These are phyloP conservation scores for Trichomycterus rosablanca DNA, from an alignment of 2,113 vertebrate species.

Conservation along the genomic window DNA sequence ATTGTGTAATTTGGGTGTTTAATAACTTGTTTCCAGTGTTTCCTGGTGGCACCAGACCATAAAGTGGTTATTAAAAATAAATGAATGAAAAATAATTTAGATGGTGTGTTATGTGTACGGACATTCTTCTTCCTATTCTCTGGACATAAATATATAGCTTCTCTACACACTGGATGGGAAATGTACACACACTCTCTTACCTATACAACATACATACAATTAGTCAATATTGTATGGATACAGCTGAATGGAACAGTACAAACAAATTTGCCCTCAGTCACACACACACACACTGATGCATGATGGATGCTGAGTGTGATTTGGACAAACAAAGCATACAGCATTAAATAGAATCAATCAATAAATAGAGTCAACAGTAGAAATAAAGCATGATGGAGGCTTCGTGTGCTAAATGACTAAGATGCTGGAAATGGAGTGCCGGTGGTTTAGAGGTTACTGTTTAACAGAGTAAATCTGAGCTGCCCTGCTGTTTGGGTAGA, in stretches of 20 bases:
- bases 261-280: neutral
- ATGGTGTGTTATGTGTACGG: no score
- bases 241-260: neutral
- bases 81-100: no score
- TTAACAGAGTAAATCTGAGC: slow-evolving; percentile 9
- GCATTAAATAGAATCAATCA: neutral
- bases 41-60: no score
- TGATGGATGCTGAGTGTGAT: neutral
- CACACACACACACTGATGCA: neutral
- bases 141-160: no score
- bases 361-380: neutral
- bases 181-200: no score
- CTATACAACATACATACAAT: no score
- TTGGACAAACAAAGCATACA: neutral
- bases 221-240: neutral
- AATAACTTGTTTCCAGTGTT: no score
- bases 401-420: neutral
- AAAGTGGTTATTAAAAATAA: no score
- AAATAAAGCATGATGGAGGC: neutral
- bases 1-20: no score
- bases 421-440: no score
- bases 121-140: no score
- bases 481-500: neutral
- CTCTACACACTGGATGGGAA: no score
- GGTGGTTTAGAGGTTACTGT: neutral